Base-by-base conservation (phyloP, 2,113 vertebrate species). In the Ascaphus truei region DNA sequence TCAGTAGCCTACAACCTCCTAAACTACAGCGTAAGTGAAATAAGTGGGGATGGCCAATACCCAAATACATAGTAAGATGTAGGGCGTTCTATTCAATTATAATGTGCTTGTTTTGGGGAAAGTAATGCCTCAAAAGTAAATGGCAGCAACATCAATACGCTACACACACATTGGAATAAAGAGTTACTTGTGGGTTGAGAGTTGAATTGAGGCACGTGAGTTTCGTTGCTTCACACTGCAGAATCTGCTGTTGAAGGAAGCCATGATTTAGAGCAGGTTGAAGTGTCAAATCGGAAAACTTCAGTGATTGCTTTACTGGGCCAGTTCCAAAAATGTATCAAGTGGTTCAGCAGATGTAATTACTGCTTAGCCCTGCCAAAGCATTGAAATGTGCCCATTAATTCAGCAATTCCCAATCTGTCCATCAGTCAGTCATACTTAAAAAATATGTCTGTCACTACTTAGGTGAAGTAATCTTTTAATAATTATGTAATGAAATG, bases 341-440 rank as follows among this genome's bases (percentile, higher is more conserved):
- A 87, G 83, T 85, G 83, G 75, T 81, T 86, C 86, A 87, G 81
- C 79, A 83, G 79, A 85, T 82, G 75, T 88, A 90, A 91, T 91
- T 93, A 90, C 83, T 83, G 82, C 67, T 68, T 73, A 83, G 78
- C 68, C 72, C 81, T 91, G 86, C 86, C 90, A 91, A 89, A 77
- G 68, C 81, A 83, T 81, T 86, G 77, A 87, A 86, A 87, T 79
- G 62, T 85, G 80, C 76, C 84, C 85, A 91, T 90, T 89, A 89
- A 87, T 85, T 88, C 79, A 81, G 76, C 77, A 89, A 89, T 85
- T 88, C 81, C 80, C 86, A 88, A 81, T 82, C 81, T 89, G 84
- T 89, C 81, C 76, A 86, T 89, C 85, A 86, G 85, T 89, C 90
- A 90, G 80, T 91, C 88, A 90, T 86, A 90, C 83, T 92, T 92